Evolutionary conservation across 2,113 vertebrate genomes (phyloP).

Genomic region (Eurystomus gularis): DNA sequence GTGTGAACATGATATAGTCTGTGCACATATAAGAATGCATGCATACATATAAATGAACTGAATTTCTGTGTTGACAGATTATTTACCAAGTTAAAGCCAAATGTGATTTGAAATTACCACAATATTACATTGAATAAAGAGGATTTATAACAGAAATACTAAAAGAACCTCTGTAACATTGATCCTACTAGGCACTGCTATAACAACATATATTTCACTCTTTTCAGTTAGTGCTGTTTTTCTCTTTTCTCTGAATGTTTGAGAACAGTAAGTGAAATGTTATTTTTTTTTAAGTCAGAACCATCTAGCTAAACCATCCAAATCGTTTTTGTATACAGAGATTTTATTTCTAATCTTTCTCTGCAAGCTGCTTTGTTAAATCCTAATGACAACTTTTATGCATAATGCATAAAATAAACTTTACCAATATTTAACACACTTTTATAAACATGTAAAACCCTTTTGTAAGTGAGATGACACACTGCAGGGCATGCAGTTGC

Average conservation of each 20-base stretch:
- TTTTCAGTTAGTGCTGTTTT: slow-evolving; percentile 40
- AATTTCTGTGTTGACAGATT: slow-evolving; percentile 47
- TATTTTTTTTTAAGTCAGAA: slow-evolving; percentile 74
- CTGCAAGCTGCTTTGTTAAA: slow-evolving; percentile 82
- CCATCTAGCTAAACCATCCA: slow-evolving; percentile 76
- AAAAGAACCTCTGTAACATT: slow-evolving; percentile 36
- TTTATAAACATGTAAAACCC: slow-evolving; percentile 74
- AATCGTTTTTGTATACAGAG: slow-evolving; percentile 76
- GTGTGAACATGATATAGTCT: background rate
- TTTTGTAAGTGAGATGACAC: slow-evolving; percentile 68
- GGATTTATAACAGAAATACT: slow-evolving; percentile 59
- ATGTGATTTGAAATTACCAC: slow-evolving; percentile 55
- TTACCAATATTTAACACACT: slow-evolving; percentile 77
- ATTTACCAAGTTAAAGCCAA: slow-evolving; percentile 61
- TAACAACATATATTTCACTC: slow-evolving; percentile 48
- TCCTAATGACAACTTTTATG: slow-evolving; percentile 81
- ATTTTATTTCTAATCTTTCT: slow-evolving; percentile 81
- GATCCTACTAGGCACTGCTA: background rate
- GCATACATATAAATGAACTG: slow-evolving; percentile 42
- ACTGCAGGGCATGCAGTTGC: slow-evolving; percentile 52
- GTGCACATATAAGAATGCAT: slow-evolving; percentile 31
- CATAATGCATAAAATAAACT: slow-evolving; percentile 83
- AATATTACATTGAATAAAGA: slow-evolving; percentile 47
- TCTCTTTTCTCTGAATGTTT: slow-evolving; percentile 49
- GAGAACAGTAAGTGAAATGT: slow-evolving; percentile 68